A percentile compares a stretch with the other conserved stretches of the same genome.
phyloP scores from a whole-genome alignment of 2,113 vertebrate species.

The Micronisus gabar region DNA sequence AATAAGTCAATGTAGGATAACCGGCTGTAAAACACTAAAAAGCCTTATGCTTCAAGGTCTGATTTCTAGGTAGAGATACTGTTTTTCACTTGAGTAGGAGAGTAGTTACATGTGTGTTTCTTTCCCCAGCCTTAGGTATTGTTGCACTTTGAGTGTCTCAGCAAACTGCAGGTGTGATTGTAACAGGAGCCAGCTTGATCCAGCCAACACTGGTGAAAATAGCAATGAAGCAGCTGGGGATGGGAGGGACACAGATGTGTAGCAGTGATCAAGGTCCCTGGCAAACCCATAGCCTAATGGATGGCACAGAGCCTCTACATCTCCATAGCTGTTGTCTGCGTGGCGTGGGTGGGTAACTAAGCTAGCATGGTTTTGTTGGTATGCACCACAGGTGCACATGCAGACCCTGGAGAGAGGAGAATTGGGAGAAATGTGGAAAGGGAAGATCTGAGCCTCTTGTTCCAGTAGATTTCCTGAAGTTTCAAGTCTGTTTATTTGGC shows the following conservation, averaged over 20 bases:
- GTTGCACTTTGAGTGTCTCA: not conserved
- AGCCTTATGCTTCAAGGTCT: not conserved
- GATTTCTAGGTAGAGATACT: not conserved
- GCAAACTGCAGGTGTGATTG: slow-evolving; percentile 10
- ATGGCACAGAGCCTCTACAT: not conserved
- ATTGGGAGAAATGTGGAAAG: not conserved
- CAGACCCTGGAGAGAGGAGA: not conserved
- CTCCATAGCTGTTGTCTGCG: not conserved
- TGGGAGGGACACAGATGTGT: not conserved
- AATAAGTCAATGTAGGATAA: not conserved
- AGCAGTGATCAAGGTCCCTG: not conserved
- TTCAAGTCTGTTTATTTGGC: not conserved
- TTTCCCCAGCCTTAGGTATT: not conserved
- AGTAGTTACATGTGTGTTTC: not conserved
- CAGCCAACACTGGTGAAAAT: not conserved
- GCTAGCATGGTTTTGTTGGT: not conserved
- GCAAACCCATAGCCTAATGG: not conserved
- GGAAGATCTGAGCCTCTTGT: not conserved
- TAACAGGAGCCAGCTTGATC: not conserved
- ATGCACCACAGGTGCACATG: not conserved
- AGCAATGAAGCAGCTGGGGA: not conserved
- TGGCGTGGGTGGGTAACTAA: not conserved
- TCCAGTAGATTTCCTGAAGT: not conserved
- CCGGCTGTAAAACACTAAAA: not conserved
- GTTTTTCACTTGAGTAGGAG: slow-evolving; percentile 18